Percentiles rank a stretch among this genome's conserved stretches.
Conservation (phyloP, 2,113 vertebrate genomes). For the Myocastor coypus region DNA sequence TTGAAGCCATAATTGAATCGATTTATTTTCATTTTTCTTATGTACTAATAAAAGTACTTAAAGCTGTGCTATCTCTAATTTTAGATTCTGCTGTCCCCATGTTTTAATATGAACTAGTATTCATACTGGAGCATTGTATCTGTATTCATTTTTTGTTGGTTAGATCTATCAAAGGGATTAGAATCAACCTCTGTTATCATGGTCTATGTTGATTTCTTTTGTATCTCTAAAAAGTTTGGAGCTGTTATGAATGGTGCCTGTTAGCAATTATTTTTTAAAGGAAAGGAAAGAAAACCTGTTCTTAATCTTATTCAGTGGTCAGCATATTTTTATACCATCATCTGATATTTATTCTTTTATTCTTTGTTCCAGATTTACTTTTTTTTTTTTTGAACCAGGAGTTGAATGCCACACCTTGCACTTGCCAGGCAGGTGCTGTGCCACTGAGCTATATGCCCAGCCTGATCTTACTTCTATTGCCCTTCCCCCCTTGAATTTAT, state of each 20-base stretch:
- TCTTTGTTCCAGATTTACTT: background rate
- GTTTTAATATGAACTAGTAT: conserved; percentile 53
- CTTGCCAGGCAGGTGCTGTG: too few species aligned
- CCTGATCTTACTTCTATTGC: conserved; percentile 15
- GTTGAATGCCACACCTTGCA: too few species aligned
- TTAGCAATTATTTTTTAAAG: background rate
- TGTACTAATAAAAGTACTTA: conserved; percentile 70
- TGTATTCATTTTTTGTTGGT: conserved; percentile 61
- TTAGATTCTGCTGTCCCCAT: conserved; percentile 47
- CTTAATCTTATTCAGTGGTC: conserved; percentile 27
- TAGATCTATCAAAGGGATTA: conserved; percentile 45
- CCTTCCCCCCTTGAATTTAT: background rate
- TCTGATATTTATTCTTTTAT: conserved; percentile 10
- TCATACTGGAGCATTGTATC: background rate
- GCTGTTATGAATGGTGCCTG: background rate
- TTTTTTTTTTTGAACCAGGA: too few species aligned
- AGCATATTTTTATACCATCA: conserved; percentile 18
- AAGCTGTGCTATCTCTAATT: conserved; percentile 29
- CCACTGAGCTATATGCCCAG: too few species aligned
- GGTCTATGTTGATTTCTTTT: conserved; percentile 37
- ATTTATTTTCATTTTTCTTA: conserved; percentile 69
- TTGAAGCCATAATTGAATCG: conserved; percentile 69
- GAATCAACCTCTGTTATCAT: background rate
- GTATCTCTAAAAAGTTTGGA: conserved; percentile 36
- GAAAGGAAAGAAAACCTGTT: background rate